Conservation (phyloP, 2,113 vertebrate genomes). For the Labrus mixtus region DNA sequence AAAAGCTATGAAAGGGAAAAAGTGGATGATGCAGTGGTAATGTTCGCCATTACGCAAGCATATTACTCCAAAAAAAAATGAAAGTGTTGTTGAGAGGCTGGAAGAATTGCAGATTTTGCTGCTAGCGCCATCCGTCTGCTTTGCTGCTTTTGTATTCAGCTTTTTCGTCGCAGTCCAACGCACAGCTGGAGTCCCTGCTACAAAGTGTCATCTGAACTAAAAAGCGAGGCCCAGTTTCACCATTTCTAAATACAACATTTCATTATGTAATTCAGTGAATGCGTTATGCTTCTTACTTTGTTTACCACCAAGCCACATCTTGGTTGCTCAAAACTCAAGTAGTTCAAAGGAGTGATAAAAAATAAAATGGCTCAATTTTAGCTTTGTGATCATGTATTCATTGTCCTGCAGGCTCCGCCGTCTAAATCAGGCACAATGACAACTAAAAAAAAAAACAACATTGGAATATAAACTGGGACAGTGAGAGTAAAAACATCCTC, state of each 20-base stretch:
- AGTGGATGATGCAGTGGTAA: slow-evolving; percentile 35
- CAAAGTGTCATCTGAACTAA: slow-evolving; percentile 19
- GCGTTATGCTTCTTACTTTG: slow-evolving; percentile 10
- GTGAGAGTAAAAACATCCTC: neutral
- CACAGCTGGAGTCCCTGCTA: slow-evolving; percentile 41
- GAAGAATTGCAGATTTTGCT: slow-evolving; percentile 30
- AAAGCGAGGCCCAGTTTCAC: slow-evolving; percentile 26
- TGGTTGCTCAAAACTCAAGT: slow-evolving; percentile 5
- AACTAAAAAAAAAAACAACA: neutral
- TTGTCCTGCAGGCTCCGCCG: slow-evolving; percentile 6
- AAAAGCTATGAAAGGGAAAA: slow-evolving; percentile 25
- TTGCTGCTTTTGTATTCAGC: slow-evolving; percentile 32
- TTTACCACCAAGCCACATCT: neutral
- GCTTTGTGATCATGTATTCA: neutral
- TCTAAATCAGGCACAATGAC: neutral
- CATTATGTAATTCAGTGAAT: slow-evolving; percentile 15
- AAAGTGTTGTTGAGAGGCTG: slow-evolving; percentile 23
- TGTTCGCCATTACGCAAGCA: slow-evolving; percentile 45
- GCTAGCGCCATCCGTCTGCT: slow-evolving; percentile 9
- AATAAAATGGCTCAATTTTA: neutral
- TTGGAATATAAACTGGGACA: neutral
- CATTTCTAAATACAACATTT: slow-evolving; percentile 12
- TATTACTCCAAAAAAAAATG: slow-evolving; percentile 14
- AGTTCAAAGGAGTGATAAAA: neutral
- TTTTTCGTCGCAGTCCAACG: slow-evolving; percentile 44